Conservation (phyloP, 2,888 invertebrate species). For the Chironomus tentans region DNA sequence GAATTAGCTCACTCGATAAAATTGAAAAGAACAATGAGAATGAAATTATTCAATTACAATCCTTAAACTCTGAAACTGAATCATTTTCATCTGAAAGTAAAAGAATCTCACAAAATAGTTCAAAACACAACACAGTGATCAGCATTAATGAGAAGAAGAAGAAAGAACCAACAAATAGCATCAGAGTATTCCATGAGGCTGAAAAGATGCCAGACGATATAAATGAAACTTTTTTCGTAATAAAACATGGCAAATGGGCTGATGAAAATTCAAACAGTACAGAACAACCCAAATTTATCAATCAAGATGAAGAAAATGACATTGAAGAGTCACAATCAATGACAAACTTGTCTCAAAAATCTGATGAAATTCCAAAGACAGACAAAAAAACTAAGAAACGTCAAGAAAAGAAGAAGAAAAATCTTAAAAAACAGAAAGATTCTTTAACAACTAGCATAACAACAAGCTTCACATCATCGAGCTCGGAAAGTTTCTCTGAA, state of each 20-base stretch:
- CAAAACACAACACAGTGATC: background rate
- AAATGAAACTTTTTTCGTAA: conserved; percentile 8
- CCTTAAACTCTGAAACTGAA: background rate
- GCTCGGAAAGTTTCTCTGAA: background rate
- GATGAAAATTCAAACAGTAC: background rate
- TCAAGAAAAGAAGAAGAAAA: background rate
- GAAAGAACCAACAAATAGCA: background rate
- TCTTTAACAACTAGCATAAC: background rate
- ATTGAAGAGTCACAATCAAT: background rate
- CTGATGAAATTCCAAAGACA: background rate
- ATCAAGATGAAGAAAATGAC: background rate
- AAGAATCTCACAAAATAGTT: background rate
- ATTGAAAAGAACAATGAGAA: conserved; percentile 19
- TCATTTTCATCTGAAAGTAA: background rate
- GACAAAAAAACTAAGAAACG: background rate
- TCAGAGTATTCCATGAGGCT: background rate
- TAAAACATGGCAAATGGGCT: conserved; percentile 21
- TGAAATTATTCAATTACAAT: conserved; percentile 12
- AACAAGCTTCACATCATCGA: background rate
- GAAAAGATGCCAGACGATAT: background rate
- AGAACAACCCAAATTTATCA: background rate
- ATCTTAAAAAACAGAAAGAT: background rate
- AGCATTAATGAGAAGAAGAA: background rate
- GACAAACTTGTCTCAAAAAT: background rate
- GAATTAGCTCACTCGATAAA: background rate